phyloP scores from a whole-genome alignment of 2,113 vertebrate species.

The Rhadina sibilatrix region DNA sequence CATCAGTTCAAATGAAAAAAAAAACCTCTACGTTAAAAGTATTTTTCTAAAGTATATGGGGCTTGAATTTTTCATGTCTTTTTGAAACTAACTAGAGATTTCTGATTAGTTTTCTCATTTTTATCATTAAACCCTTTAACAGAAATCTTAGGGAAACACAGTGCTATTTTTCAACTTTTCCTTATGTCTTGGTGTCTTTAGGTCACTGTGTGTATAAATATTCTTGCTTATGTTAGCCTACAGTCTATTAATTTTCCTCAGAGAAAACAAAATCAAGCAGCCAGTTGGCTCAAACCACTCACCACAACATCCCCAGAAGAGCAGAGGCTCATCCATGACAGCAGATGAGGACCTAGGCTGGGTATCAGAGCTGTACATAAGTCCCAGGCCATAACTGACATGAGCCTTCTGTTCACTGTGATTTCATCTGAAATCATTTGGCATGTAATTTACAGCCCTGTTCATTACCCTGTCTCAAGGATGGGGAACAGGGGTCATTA shows the following conservation, averaged over 20 bases:
- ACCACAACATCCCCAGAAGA: neutral
- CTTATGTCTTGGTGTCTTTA: neutral
- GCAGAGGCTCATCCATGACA: neutral
- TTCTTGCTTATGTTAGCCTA: neutral
- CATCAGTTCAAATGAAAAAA: neutral
- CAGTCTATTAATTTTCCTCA: neutral
- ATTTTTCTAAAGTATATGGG: neutral
- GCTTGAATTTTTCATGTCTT: neutral
- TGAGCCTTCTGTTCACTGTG: neutral
- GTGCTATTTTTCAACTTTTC: neutral
- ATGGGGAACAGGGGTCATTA: neutral
- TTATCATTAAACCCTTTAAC: neutral
- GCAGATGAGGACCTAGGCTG: neutral
- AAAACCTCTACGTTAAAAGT: neutral
- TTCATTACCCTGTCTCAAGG: neutral
- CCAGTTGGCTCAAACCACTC: neutral
- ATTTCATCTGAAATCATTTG: neutral
- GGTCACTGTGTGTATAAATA: neutral
- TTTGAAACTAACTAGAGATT: conserved; percentile 1
- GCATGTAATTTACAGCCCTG: neutral
- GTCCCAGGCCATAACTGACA: neutral
- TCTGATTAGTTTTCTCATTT: neutral
- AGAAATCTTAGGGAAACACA: neutral
- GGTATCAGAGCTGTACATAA: neutral
- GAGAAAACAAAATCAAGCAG: neutral